Base-by-base conservation (phyloP, 2,113 vertebrate genomes). In the Melanerpes aurifrons region DNA sequence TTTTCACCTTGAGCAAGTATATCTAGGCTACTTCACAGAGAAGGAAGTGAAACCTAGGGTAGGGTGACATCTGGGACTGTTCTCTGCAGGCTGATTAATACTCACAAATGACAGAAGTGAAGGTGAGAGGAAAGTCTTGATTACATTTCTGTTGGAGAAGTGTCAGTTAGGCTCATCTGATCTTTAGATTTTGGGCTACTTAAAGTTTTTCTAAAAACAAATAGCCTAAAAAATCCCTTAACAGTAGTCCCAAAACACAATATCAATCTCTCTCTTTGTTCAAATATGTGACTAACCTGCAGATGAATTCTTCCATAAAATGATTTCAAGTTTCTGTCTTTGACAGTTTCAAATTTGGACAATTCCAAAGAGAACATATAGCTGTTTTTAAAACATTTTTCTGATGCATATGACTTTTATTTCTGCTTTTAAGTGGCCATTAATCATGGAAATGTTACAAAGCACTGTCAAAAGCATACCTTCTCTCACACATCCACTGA, bases 81-180 rank as follows among this genome's bases (percentile, higher is more conserved):
- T 77, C 31, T 91, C 50, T 92, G 68, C 78, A 47, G 56, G 59
- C 19, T 73, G 66, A 90, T 92, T 95, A 95, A 95, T 79, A 47
- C 40, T 93, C 77, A 77, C 9, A 82, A 82, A 63, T 88, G 19
- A 92, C 20, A 79, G 79, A 95, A 58, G 4, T 29, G 75, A 40
- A 90, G 22, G 70, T 31, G 22, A 70, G 21, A 87, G 25, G 4
- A 61, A 81, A 47, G 21, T 37, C 25, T 48, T 54, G 7, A 6
- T 69, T 66, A 11, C n/a, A 61, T 5, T 26, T 76, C 67, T 91
- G 35, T 89, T 94, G 48, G 37, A 80, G 69, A 93, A 85, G 21
- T n/a, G 70, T 92, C 68, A 88, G 4, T 81, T 80, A 85, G 93
- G 29, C 15, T 45, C 50, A 26, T 70, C 20, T 91, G 61, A 81